Base-by-base conservation (phyloP, 2,888 invertebrate genomes). In the Microdon myrmicae region DNA sequence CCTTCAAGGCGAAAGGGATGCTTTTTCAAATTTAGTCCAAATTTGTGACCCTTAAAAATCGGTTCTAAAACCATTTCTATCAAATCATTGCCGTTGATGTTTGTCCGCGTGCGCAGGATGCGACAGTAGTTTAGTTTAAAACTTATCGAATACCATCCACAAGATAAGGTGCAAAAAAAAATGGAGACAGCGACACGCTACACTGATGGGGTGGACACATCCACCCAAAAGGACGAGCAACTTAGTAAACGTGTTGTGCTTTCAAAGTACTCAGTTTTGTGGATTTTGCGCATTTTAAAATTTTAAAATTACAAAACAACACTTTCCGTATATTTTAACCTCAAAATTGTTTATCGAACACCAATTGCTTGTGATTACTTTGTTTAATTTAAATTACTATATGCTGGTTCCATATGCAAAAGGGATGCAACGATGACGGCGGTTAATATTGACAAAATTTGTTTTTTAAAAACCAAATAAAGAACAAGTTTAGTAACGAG, bases 231-330 rank as follows among this genome's bases (percentile, higher is more conserved):
- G 22, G 9, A 35, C 39, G 47, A 47, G 39, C 34, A 23, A 38
- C 25, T 39, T 20, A 26, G 8, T n/a, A 34, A 55, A 45, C 22
- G 39, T 54, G 29, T 19, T 39, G 29, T 54, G 38, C 45, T 32
- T 4, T 32, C 29, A 45, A 54, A 54, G 41, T 60, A 23, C n/a
- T 14, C 9, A 45, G 37, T 22, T n/a, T n/a, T 43, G 35, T 35
- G 64, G 64, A 64, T 64, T 64, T 26, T 64, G 64, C 64, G 64
- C 64, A 64, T 34, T 64, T 64, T 58, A 32, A 58, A 64, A 53
- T 31, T 60, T 60, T 48, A 43, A 60, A 60, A 51, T 19, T 19
- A 17, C 54, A 8, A n/a, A n/a, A n/a, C 31, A 29, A 41, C 4
- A 39, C 13, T 31, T 28, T 28, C 28, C 25, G 20, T 22, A 14